Evolutionary conservation across 2,888 invertebrate species (phyloP), one percentile per base, ranked within the genome.

Genomic region (Caenorhabditis sp.): DNA sequence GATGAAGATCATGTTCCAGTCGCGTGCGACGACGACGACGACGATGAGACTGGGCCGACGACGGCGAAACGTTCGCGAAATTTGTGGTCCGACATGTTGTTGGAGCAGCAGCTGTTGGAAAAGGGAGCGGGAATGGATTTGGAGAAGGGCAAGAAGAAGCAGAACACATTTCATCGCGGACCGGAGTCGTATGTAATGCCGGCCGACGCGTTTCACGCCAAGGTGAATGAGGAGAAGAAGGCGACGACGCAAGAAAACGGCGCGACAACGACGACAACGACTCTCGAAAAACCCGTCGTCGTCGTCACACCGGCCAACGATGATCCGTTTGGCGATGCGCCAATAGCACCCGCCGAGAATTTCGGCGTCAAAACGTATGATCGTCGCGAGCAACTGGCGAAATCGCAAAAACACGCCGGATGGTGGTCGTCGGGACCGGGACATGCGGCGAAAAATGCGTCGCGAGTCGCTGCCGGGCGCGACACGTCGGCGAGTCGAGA

Each of bases 321-420:
- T 58, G 78, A 81, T 54, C 73, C 75, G 5, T 82, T 82, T 50
- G 81, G 77, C 1, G 82, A 79, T 21, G 67, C 70, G 10, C 77
- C 81, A 5, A 31, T 69, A 3, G 66, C 70, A 4, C 64, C 76
- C 19, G 68, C 73, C 21, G 76, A 80, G 50, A 62, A 66, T 10
- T 80, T 80, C 31, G 80, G 80, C 31, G 73, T 77, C 3, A 75
- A 69, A 26, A 65, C 63, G 49, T 63, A 62, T 53, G 73, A 72
- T 27, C 24, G 53, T 10, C 64, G 68, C 24, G 14, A 43, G 10
- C n/a, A 31, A 1, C 24, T 54, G 19, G n/a, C 17, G 10, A 27
- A 66, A 21, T 10, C 12, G 6, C 36, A 55, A 10, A 23, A 62
- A 27, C 24, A 5, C 1, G 57, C 37, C 53, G 72, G 72, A 1